These are phyloP conservation scores for Athripsodes cinereus DNA, from an alignment of 2,888 invertebrate species.

Conservation along the genomic window DNA sequence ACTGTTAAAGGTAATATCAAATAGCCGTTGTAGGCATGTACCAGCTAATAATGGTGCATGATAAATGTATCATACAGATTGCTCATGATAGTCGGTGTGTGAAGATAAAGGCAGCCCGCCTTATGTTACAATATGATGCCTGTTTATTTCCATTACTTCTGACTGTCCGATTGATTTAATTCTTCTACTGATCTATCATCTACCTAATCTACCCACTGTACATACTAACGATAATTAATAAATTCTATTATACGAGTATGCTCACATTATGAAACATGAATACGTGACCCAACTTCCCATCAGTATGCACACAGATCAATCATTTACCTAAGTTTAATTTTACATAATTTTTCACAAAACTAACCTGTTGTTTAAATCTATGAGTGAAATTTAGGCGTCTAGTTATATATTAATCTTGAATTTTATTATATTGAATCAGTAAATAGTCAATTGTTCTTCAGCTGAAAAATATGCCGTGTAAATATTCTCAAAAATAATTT, in stretches of 20 bases:
- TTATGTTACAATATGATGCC: not conserved
- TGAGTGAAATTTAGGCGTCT: too few species aligned
- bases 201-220: not conserved
- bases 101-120: not conserved
- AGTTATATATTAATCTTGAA: too few species aligned
- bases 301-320: not conserved
- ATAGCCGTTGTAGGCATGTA: not conserved
- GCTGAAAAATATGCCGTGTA: too few species aligned
- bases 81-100: not conserved
- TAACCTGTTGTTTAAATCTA: too few species aligned
- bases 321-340: too few species aligned
- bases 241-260: too few species aligned
- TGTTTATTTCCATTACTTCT: not conserved
- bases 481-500: too few species aligned
- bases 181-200: not conserved
- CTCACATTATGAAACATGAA: too few species aligned
- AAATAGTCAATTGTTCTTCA: too few species aligned
- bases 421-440: too few species aligned
- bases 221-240: too few species aligned
- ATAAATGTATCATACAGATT: slow-evolving; percentile 2
- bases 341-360: too few species aligned
- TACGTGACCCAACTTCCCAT: not conserved
- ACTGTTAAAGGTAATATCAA: not conserved
- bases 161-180: not conserved
- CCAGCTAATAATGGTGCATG: not conserved